A percentile compares a stretch with the other conserved stretches of the same genome.
Evolutionary conservation across 2,113 vertebrate genomes (phyloP).

Genomic region (Anthoscopus minutus): DNA sequence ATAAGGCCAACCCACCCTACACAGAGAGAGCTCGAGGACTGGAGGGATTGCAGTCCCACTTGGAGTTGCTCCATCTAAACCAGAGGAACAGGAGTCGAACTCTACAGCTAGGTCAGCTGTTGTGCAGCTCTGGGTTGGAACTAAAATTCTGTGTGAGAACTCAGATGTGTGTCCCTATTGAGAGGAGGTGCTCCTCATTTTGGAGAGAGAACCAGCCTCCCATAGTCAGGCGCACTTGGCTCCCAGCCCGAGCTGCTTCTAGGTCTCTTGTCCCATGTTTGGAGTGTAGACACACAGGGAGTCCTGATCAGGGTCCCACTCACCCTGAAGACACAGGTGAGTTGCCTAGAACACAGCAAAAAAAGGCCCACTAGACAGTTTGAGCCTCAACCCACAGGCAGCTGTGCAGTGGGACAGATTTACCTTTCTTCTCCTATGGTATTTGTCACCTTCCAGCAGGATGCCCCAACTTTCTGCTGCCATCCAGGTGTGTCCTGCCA

Average conservation of each 20-base stretch:
- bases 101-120: neutral
- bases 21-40: neutral
- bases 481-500: neutral
- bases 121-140: neutral
- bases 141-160: neutral
- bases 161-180: fast-evolving
- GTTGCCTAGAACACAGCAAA: fast-evolving
- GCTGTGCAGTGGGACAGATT: neutral
- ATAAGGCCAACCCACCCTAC: neutral
- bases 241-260: neutral
- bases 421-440: neutral
- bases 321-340: neutral
- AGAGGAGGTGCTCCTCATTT: neutral
- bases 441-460: neutral
- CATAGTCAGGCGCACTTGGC: neutral
- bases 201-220: neutral
- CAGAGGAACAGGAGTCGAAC: neutral
- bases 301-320: neutral
- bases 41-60: neutral
- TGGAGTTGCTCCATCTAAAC: neutral
- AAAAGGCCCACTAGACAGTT: neutral
- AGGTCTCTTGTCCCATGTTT: neutral
- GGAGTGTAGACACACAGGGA: neutral
- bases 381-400: fast-evolving
- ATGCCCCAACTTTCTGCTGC: neutral